Evolutionary conservation across 2,797 vertebrate species (phyloP), one percentile per base, ranked within the genome.

Genomic region (Anabas testudineus): DNA sequence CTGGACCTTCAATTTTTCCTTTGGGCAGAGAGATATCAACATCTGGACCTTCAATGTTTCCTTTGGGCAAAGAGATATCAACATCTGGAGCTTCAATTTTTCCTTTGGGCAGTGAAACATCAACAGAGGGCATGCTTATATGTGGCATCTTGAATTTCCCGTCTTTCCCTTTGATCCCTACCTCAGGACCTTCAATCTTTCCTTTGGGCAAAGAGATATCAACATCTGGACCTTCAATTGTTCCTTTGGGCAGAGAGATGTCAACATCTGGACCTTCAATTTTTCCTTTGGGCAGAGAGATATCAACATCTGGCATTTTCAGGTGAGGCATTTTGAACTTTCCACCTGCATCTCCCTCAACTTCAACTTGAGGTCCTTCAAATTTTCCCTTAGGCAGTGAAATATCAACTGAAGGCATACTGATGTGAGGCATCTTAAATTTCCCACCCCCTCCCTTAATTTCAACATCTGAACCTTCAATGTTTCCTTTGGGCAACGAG

Each of bases 341-440:
- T 0, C 80, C 88, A 26, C 37, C 65, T 5, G 28, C 62, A 15
- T 67, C 71, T 34, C 85, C 85, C 55, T n/a, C n/a, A n/a, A 76
- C 70, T 12, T 84, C 79, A 6, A 66, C n/a, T 22, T 68, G 52
- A 4, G 83, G 69, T 16, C 46, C 28, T 28, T 82, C 77, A 42
- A 6, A 7, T 56, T 73, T 76, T 86, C 61, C 76, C 71, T 88
- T 91, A 6, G 90, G 87, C 7, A 87, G 56, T 47, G 73, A 83
- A 76, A 88, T 76, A 56, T 88, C 86, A 62, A 94, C 69, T 52
- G 49, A 82, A 5, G 94, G 92, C 55, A 94, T 68, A 36, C 81
- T 85, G 9, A 87, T 32, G 36, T 87, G 72, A 52, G 86, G 64
- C 7, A 71, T 56, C 52, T 81, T 74, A 12, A 81, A 56, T 36